Evolutionary conservation across 2,113 vertebrate genomes (phyloP).

Genomic region (Mesitornis unicolor): DNA sequence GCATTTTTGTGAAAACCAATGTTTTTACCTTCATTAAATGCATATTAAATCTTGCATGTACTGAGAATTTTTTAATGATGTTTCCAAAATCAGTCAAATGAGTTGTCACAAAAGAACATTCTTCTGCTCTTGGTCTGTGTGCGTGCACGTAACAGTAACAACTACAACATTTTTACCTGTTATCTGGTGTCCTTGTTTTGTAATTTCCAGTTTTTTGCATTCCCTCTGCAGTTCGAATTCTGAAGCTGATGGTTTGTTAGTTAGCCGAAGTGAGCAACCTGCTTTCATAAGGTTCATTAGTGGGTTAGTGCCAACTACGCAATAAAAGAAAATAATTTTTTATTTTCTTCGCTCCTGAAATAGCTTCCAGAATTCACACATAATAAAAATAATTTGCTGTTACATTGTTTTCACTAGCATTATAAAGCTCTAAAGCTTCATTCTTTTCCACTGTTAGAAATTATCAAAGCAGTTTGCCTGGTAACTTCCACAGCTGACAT

Average conservation of each 20-base stretch:
- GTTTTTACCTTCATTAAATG: neutral
- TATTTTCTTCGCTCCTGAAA: neutral
- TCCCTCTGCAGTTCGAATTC: neutral
- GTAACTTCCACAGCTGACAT: slow-evolving; percentile 47
- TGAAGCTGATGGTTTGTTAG: neutral
- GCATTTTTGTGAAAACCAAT: neutral
- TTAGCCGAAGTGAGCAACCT: neutral
- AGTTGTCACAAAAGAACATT: neutral
- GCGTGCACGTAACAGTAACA: neutral
- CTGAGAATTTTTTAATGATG: neutral
- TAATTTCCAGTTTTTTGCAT: neutral
- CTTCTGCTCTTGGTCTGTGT: accelerated
- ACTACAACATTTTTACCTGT: neutral
- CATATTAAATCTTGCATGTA: neutral
- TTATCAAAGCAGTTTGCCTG: slow-evolving; percentile 46
- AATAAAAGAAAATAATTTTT: neutral
- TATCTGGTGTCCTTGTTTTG: neutral
- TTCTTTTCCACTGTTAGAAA: slow-evolving; percentile 18
- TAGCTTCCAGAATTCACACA: slow-evolving; percentile 1
- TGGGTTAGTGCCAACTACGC: neutral
- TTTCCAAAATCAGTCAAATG: neutral
- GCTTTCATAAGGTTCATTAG: neutral
- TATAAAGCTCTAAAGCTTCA: slow-evolving; percentile 29
- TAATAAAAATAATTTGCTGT: slow-evolving; percentile 2
- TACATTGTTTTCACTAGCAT: slow-evolving; percentile 23